Conservation (phyloP, 2,888 invertebrate genomes). For the Euclidia mi region DNA sequence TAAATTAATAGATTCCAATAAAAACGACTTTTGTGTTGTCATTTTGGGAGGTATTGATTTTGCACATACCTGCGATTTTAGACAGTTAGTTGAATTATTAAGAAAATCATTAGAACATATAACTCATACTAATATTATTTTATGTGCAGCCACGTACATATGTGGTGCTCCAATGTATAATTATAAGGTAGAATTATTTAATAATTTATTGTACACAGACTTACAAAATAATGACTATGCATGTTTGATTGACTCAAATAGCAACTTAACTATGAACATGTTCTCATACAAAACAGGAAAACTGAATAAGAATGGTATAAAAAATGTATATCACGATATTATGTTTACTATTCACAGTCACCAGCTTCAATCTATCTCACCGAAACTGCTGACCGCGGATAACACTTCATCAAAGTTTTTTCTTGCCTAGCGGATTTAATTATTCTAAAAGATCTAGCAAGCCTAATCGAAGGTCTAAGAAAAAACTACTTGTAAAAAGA, state of each 20-base stretch:
- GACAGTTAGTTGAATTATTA: neutral
- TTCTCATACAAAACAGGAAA: slow-evolving; percentile 9
- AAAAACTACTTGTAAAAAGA: neutral
- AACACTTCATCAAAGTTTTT: neutral
- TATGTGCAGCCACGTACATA: too few species aligned
- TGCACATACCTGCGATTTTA: neutral
- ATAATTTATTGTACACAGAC: slow-evolving; percentile 1
- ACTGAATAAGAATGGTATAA: slow-evolving; percentile 10
- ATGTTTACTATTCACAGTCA: neutral
- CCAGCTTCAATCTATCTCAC: neutral
- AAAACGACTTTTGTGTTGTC: slow-evolving; percentile 14
- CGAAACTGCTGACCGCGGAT: neutral
- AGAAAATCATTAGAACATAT: too few species aligned
- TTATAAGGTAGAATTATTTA: slow-evolving; percentile 9
- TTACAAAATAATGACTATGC: neutral
- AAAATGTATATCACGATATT: slow-evolving; percentile 4
- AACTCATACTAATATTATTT: too few species aligned
- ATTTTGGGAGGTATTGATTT: slow-evolving; percentile 10
- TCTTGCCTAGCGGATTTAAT: neutral
- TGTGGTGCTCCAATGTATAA: slow-evolving; percentile 9
- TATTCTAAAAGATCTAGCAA: neutral
- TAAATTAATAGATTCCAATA: slow-evolving; percentile 8
- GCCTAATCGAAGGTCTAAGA: neutral
- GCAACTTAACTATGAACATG: slow-evolving; percentile 6
- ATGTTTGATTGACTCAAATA: slow-evolving; percentile 7